Conservation (phyloP, 2,888 invertebrate genomes). For the Cataglyphis albicans region DNA sequence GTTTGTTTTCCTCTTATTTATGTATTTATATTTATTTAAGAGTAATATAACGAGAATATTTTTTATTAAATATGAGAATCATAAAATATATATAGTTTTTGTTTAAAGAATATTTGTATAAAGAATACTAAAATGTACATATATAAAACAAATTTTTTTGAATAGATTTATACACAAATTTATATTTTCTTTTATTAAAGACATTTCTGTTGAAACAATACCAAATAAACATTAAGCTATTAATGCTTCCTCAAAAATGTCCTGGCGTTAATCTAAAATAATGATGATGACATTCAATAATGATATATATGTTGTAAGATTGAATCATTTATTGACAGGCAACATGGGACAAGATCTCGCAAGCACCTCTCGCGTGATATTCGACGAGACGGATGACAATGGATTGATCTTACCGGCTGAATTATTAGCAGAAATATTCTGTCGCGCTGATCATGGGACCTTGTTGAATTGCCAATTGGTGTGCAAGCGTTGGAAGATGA, state of each 20-base stretch:
- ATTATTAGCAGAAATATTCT: conserved; percentile 86
- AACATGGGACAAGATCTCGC: conserved; percentile 65
- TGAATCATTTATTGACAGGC: conserved; percentile 15
- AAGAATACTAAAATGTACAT: too few species aligned
- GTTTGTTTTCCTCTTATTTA: too few species aligned
- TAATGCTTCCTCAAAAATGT: background rate
- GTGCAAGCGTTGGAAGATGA: conserved; percentile 87
- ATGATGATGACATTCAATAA: background rate
- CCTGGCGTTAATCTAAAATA: background rate
- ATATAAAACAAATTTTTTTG: too few species aligned
- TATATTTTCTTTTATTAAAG: too few species aligned
- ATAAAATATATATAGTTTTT: too few species aligned
- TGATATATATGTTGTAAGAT: background rate
- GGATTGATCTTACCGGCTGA: conserved; percentile 87
- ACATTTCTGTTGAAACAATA: too few species aligned
- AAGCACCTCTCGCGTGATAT: conserved; percentile 49
- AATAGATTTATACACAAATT: too few species aligned
- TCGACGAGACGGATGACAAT: conserved; percentile 79
- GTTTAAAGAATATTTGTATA: too few species aligned
- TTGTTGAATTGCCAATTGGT: conserved; percentile 86
- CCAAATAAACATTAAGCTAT: too few species aligned
- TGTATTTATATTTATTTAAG: too few species aligned
- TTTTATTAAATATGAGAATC: too few species aligned
- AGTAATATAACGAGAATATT: too few species aligned
- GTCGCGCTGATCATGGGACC: conserved; percentile 83